Conservation (phyloP, 2,113 vertebrate genomes). For the Oostethus manadensis region DNA sequence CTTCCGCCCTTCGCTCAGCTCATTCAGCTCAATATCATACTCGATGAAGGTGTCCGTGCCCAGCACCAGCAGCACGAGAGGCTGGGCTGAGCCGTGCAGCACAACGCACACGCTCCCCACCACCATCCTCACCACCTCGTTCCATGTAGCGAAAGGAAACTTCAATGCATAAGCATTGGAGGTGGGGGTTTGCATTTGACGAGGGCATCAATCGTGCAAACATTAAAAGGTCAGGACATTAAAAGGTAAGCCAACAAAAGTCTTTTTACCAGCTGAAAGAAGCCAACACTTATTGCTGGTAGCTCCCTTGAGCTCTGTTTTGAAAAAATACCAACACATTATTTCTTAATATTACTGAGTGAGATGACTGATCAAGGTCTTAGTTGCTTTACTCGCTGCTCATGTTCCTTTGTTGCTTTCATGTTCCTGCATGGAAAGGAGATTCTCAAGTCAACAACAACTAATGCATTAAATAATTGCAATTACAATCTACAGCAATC, state of each 20-base stretch:
- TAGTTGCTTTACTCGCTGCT: constrained; percentile 51
- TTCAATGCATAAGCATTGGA: constrained; percentile 36
- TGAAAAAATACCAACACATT: constrained; percentile 32
- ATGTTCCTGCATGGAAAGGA: constrained; percentile 53
- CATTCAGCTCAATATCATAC: constrained; percentile 90
- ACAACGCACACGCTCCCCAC: constrained; percentile 81
- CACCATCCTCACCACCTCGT: constrained; percentile 83
- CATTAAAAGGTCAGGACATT: too few relatives aligned
- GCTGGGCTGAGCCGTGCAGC: constrained; percentile 85
- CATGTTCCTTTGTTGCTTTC: constrained; percentile 35
- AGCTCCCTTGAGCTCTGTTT: constrained; percentile 67
- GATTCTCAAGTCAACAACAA: background rate
- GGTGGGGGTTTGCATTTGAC: background rate
- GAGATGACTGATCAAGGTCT: background rate
- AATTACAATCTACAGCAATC: too few relatives aligned
- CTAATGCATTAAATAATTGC: too few relatives aligned
- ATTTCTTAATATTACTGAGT: background rate
- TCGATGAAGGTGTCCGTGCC: constrained; percentile 93
- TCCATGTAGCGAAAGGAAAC: constrained; percentile 85
- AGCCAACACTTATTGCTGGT: constrained; percentile 70
- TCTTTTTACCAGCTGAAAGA: constrained; percentile 87
- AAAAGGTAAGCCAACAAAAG: background rate
- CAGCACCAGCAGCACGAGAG: constrained; percentile 85
- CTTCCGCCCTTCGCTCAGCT: constrained; percentile 79
- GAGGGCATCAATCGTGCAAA: too few relatives aligned